phyloP scores from a whole-genome alignment of 2,888 invertebrate species.

The Erebia ligea region DNA sequence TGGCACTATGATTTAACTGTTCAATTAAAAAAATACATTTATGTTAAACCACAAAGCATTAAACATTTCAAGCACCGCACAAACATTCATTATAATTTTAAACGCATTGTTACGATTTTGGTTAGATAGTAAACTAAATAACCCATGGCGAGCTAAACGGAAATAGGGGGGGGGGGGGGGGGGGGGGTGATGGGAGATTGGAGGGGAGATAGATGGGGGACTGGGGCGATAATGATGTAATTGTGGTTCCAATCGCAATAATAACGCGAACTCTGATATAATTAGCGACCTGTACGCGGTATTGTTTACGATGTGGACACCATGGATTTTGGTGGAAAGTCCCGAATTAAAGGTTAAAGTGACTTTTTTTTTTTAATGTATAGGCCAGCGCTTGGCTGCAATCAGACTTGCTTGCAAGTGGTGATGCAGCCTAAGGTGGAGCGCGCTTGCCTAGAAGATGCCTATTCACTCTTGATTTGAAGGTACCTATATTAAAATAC shows the following conservation, averaged over 20 bases:
- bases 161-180: slow-evolving; percentile 11
- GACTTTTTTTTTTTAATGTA: too few species aligned
- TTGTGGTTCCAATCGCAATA: slow-evolving; percentile 36
- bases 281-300: slow-evolving; percentile 24
- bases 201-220: slow-evolving; percentile 11
- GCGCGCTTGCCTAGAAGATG: too few species aligned
- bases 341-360: neutral
- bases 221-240: slow-evolving; percentile 25
- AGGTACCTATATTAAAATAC: too few species aligned
- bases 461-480: too few species aligned
- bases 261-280: slow-evolving; percentile 25
- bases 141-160: slow-evolving; percentile 27
- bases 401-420: too few species aligned
- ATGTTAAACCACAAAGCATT: neutral
- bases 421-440: too few species aligned
- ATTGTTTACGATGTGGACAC: slow-evolving; percentile 23
- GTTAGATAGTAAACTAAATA: slow-evolving; percentile 34
- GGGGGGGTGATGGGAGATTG: slow-evolving; percentile 5
- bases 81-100: slow-evolving; percentile 22
- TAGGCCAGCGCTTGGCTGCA: too few species aligned
- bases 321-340: neutral
- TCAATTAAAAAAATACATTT: neutral
- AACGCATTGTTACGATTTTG: slow-evolving; percentile 33
- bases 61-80: neutral
- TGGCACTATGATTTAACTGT: neutral